phyloP scores from a whole-genome alignment of 2,888 invertebrate genomes.

The Amorpha juglandis region DNA sequence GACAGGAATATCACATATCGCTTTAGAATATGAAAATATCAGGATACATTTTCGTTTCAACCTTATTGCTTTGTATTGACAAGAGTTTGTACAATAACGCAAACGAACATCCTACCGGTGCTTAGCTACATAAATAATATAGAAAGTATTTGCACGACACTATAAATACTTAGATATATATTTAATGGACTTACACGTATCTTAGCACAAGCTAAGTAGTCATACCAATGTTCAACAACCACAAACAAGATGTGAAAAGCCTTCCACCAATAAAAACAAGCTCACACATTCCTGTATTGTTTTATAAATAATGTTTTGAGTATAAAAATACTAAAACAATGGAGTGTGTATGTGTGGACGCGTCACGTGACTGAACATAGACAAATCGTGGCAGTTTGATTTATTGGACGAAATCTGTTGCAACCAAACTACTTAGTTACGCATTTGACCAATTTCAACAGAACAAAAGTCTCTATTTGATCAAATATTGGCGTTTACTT shows the following conservation, averaged over 20 bases:
- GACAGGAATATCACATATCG: conserved; percentile 75
- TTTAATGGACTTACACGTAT: conserved; percentile 43
- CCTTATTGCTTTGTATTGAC: conserved; percentile 25
- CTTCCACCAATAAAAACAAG: conserved; percentile 69
- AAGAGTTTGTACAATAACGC: conserved; percentile 66
- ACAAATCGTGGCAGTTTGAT: background rate
- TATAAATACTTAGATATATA: conserved; percentile 55
- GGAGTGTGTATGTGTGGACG: conserved; percentile 50
- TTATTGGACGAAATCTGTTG: conserved; percentile 24
- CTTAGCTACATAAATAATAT: conserved; percentile 75
- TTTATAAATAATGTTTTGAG: conserved; percentile 62
- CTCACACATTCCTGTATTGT: conserved; percentile 81
- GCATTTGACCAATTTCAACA: conserved; percentile 9
- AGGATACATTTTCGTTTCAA: conserved; percentile 40
- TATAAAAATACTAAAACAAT: conserved; percentile 76
- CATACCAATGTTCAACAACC: conserved; percentile 19
- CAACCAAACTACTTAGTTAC: background rate
- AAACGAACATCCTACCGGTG: conserved; percentile 68
- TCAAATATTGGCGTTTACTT: conserved; percentile 6
- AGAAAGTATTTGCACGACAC: conserved; percentile 55
- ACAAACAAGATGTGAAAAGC: conserved; percentile 47
- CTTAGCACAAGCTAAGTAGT: conserved; percentile 40
- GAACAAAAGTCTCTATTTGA: background rate
- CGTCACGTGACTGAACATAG: conserved; percentile 26
- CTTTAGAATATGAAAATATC: conserved; percentile 79